Evolutionary conservation across 2,113 vertebrate species (phyloP), one percentile per base, ranked within the genome.

Genomic region (Irena cyanogastra): DNA sequence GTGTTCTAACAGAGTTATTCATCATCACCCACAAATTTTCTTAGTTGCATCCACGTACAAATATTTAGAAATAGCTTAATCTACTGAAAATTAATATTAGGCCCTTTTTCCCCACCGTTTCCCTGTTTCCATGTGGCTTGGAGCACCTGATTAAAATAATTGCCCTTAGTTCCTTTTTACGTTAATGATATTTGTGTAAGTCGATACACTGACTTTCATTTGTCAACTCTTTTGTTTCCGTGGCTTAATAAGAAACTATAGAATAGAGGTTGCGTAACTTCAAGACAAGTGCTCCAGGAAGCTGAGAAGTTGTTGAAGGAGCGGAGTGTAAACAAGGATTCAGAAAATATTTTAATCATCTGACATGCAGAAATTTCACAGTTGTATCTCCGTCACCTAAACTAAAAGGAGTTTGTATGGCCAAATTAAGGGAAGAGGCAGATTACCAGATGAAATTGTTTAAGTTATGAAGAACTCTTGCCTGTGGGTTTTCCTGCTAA

Each of bases 191-290:
- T 89, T 94, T 93, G 95, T 78, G 59, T 88, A 89, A 89, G 83
- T 63, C 39, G 59, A 56, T 75, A 95, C 16, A 12, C 70, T 52
- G 72, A 10, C 65, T 96, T 92, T 91, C 81, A 91, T 90, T 94
- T 70, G 90, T 22, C 69, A 42, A 6, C 49, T 66, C 79, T 59
- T 95, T 95, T 96, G 86, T 83, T 95, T 94, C 87, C 92, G 64
- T 60, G 57, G 92, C 76, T 95, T 91, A 84, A 97, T 95, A 96
- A 96, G 94, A 97, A 97, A 87, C 79, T 93, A 69, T 93, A 74
- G 95, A 97, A 94, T 60, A 82, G 75, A 53, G n/a, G 39, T 94
- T 94, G 74, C 44, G 31, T 70, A 93, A 97, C 27, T 71, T 65
- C 83, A 68, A 78, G 72, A 63, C 35, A 75, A 59, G 57, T 52